Base-by-base conservation (phyloP, 1,140 invertebrate genomes). In the Mercenaria mercenaria region DNA sequence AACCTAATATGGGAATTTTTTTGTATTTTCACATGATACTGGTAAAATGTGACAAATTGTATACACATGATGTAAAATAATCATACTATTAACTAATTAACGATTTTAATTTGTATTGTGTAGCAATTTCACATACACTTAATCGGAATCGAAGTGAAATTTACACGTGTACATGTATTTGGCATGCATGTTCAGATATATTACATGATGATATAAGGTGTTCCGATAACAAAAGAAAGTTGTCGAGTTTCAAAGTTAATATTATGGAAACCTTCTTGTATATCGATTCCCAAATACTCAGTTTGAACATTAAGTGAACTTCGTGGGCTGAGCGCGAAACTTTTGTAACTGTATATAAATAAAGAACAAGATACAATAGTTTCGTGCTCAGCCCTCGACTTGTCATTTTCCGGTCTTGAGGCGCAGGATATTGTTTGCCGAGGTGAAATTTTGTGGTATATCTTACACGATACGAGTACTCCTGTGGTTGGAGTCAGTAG, bases 191-290 rank as follows among this genome's bases (percentile, higher is more conserved):
- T 52, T 79, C 15, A 56, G 34, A 56, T 37, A 29, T 56, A 79
- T 79, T 79, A 39, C n/a, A 20, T 79, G 47, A 37, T 79, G 76
- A 79, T 79, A 50, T 50, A 79, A 79, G 23, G n/a, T 34, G 29
- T 32, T 79, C 50, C 1, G 0, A 23, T 37, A 79, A 79, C 76
- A 79, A 79, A 52, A 32, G 29, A 52, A 52, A 32, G 6, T 52
- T 1, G 1, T 79, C 43, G 15, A 29, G 20, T 79, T 79, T 29
- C 76, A 34, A 26, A 0, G 37, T 50, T 34, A 43, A 18, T 47
- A 34, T 32, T 77, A 37, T 56, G 26, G 47, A 59, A 79, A 74
- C 23, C 37, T 56, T 37, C 47, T 52, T n/a, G 29, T 59, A 52
- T 76, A 50, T 59, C 15, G 8, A 52, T 79, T 79, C 76, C 76